These are phyloP conservation scores for Pseudomyrmex concolor DNA, from an alignment of 1,140 invertebrate genomes.

Conservation along the genomic window DNA sequence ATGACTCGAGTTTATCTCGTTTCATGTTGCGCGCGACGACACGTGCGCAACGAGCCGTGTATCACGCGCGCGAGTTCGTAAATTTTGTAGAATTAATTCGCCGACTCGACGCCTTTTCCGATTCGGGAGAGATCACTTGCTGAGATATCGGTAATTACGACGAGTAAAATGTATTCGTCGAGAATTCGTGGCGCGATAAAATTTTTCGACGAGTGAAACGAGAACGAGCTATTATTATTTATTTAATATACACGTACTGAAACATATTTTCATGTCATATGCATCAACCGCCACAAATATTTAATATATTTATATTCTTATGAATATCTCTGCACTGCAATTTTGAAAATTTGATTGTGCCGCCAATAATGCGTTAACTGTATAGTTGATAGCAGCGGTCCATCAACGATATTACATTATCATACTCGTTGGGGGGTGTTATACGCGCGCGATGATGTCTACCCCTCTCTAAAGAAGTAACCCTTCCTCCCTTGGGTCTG, in stretches of 20 bases:
- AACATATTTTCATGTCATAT: too few relatives aligned
- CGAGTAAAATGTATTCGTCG: too few relatives aligned
- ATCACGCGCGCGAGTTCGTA: constrained; percentile 30
- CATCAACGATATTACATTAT: constrained; percentile 68
- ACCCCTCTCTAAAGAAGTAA: constrained; percentile 40
- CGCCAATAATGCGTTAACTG: constrained; percentile 31
- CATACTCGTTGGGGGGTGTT: constrained; percentile 39
- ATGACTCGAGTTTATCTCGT: constrained; percentile 57
- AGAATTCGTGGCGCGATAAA: too few relatives aligned
- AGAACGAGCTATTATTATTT: too few relatives aligned
- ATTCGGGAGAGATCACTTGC: constrained; percentile 2
- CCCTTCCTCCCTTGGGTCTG: constrained; percentile 73
- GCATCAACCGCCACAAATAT: neutral
- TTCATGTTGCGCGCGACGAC: constrained; percentile 45
- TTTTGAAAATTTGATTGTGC: constrained; percentile 58
- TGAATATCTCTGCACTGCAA: neutral
- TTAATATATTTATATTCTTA: neutral
- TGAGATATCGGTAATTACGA: too few relatives aligned
- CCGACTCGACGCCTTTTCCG: constrained; percentile 33
- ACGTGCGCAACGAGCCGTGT: constrained; percentile 53
- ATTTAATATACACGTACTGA: too few relatives aligned
- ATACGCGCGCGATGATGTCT: constrained; percentile 25
- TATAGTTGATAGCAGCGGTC: constrained; percentile 41
- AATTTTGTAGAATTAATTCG: constrained; percentile 65
- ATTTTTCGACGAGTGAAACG: too few relatives aligned